Base-by-base conservation (phyloP, 2,888 invertebrate genomes). In the Pheosia tremula region DNA sequence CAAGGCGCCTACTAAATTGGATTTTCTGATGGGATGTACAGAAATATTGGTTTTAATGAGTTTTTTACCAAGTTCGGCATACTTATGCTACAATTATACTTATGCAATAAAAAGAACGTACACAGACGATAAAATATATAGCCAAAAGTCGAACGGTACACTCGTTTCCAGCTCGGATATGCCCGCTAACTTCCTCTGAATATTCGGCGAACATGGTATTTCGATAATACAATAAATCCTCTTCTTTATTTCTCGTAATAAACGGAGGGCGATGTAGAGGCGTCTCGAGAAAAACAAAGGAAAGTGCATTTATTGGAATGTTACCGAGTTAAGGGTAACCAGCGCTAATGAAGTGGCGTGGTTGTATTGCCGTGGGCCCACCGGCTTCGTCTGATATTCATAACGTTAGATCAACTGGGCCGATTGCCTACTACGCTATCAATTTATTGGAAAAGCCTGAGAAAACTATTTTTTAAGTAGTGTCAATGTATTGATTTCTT, bases 241-340 rank as follows among this genome's bases (percentile, higher is more conserved):
- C n/a, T 41, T 43, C 7, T 56, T 54, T 57, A 57, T 47, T 57
- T 49, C 49, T 49, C 47, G 39, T 11, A 8, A 56, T 45, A 53
- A n/a, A 8, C 49, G n/a, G 38, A n/a, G 36, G 11, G 45, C 56
- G 43, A 13, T 60, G 56, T 60, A 57, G 37, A 56, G 7, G 45
- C 58, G 38, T 59, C 53, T 58, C 58, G 13, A 52, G 37, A 43
- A 64, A 37, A 55, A 55, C 55, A 65, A 66, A 64, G 61, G 53
- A 61, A 63, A 67, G 59, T 69, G 67, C 68, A 71, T 66, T 65
- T 63, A 64, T 68, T 38, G 11, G 55, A 39, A 64, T 78, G 38
- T 83, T 87, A 85, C 85, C 84, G 84, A 80, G 81, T 87, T 85
- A 86, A 24, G 24, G 85, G 86, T 87, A 87, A 85, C 81, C 73